Evolutionary conservation across 2,113 vertebrate species (phyloP).

Genomic region (Pogonocichla stellata): DNA sequence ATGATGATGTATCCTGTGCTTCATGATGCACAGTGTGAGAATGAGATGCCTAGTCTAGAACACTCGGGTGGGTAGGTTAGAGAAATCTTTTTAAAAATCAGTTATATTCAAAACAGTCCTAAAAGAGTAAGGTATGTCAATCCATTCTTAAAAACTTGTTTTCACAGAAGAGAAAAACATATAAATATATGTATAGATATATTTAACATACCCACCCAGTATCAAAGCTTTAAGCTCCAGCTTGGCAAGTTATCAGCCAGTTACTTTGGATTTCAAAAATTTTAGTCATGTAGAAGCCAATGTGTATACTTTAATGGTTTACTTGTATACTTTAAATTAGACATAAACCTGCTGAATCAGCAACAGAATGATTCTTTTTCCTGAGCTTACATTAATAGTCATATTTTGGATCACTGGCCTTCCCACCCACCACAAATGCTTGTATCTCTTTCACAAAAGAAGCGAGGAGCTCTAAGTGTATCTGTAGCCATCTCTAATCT

Average conservation of each 20-base stretch:
- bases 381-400: neutral
- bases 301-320: neutral
- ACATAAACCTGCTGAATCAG: neutral
- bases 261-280: neutral
- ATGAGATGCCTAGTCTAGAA: neutral
- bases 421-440: neutral
- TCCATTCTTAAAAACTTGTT: neutral
- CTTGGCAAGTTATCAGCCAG: neutral
- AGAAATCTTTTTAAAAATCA: neutral
- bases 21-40: neutral
- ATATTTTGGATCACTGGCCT: neutral
- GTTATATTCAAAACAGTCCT: neutral
- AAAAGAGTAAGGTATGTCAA: neutral
- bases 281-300: neutral
- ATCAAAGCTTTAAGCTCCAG: neutral
- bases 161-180: neutral
- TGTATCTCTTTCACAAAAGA: accelerated
- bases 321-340: neutral
- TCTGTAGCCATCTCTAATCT: neutral
- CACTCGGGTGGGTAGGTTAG: neutral
- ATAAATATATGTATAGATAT: neutral
- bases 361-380: neutral
- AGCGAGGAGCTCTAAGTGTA: accelerated
- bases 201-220: accelerated
- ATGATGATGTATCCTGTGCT: neutral